These are phyloP conservation scores for Mylabris phalerata DNA, from an alignment of 1,140 invertebrate genomes.

Conservation along the genomic window DNA sequence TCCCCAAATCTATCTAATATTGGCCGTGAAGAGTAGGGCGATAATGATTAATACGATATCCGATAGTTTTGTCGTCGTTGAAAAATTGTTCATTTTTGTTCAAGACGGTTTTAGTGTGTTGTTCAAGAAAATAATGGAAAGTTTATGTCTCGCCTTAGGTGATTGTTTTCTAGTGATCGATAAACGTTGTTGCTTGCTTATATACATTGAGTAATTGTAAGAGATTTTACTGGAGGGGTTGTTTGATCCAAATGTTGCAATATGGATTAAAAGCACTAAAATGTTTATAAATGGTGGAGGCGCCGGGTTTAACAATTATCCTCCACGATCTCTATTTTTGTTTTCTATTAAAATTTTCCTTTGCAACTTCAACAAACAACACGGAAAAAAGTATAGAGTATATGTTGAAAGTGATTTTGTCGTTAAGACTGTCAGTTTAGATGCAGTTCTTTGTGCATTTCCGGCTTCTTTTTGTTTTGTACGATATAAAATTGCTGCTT, in stretches of 20 bases:
- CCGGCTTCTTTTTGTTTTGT: not conserved
- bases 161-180: constrained; percentile 14
- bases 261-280: not conserved
- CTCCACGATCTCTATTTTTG: no score
- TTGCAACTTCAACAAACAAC: no score
- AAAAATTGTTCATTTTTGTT: constrained; percentile 16
- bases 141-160: constrained; percentile 15
- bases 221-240: no score
- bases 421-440: no score
- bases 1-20: no score
- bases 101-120: constrained; percentile 14
- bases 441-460: not conserved
- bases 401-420: no score
- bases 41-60: constrained; percentile 13
- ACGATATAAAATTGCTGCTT: constrained; percentile 7
- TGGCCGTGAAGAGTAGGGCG: no score
- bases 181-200: constrained; percentile 10
- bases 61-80: constrained; percentile 14
- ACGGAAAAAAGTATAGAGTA: no score
- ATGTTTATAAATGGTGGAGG: constrained; percentile 9
- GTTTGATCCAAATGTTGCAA: no score
- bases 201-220: not conserved
- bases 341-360: no score
- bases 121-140: constrained; percentile 6
- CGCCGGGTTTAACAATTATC: constrained; percentile 2